phyloP scores from a whole-genome alignment of 2,888 invertebrate genomes.

The Rhaphigaster nebulosa region DNA sequence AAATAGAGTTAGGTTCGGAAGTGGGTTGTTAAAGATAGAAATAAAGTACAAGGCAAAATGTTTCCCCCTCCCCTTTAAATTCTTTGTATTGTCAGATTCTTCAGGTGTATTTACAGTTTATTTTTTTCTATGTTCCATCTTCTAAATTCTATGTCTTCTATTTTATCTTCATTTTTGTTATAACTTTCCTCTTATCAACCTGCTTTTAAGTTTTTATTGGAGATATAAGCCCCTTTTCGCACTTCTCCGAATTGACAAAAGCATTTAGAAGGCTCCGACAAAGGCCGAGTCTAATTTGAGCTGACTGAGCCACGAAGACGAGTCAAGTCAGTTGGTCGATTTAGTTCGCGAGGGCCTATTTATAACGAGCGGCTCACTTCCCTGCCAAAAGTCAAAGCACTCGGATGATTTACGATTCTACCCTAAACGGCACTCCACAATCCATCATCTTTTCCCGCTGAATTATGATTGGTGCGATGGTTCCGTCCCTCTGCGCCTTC shows the following conservation, averaged over 20 bases:
- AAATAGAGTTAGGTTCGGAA: too few relatives aligned
- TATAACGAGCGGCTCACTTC: slow-evolving; percentile 21
- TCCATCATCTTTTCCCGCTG: neutral
- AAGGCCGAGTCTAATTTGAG: slow-evolving; percentile 7
- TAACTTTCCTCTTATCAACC: too few relatives aligned
- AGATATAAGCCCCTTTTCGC: neutral
- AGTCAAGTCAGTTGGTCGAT: slow-evolving; percentile 42
- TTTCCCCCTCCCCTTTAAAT: too few relatives aligned
- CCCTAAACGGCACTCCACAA: slow-evolving; percentile 32
- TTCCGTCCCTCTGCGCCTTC: neutral
- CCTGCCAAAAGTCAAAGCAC: slow-evolving; percentile 41
- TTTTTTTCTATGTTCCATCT: too few relatives aligned
- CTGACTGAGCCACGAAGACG: neutral
- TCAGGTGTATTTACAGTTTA: too few relatives aligned
- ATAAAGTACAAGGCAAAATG: too few relatives aligned
- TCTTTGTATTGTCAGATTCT: too few relatives aligned
- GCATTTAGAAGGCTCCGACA: neutral
- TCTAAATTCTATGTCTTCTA: too few relatives aligned
- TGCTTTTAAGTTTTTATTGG: too few relatives aligned
- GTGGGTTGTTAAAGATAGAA: too few relatives aligned
- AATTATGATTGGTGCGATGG: neutral
- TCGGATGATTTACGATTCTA: slow-evolving; percentile 26
- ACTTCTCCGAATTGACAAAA: neutral
- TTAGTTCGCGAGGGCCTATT: slow-evolving; percentile 37
- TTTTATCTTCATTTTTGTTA: too few relatives aligned